Percentiles rank a stretch among this genome's conserved stretches.
These are phyloP conservation scores for Globia sparganii DNA, from an alignment of 2,888 invertebrate species.

Conservation along the genomic window DNA sequence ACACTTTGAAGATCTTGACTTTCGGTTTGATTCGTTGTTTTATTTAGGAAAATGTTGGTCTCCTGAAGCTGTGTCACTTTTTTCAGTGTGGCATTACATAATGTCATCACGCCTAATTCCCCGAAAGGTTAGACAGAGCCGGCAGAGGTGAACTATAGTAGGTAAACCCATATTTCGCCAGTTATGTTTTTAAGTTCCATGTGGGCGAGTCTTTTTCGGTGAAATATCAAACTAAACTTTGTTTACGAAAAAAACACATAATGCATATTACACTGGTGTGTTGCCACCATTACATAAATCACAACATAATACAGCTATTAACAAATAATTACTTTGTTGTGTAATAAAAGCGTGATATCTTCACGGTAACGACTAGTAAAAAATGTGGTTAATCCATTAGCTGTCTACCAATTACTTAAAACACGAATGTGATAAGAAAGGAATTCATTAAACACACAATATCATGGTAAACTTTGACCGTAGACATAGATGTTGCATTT, in stretches of 20 bases:
- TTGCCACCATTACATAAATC: conserved; percentile 30
- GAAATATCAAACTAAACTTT: not conserved
- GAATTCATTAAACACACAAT: conserved; percentile 39
- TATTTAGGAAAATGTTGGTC: not conserved
- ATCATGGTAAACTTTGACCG: conserved; percentile 43
- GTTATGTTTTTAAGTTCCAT: not conserved
- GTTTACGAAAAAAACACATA: not conserved
- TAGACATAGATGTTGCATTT: conserved; percentile 54
- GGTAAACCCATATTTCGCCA: not conserved
- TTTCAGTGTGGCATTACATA: not conserved
- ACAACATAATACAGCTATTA: conserved; percentile 31
- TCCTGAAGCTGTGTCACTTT: not conserved
- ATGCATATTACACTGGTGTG: not conserved
- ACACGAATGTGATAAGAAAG: conserved; percentile 30
- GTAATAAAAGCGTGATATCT: conserved; percentile 20
- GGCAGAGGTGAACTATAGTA: not conserved
- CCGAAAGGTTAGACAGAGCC: not conserved
- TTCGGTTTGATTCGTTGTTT: not conserved
- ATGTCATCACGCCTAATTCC: not conserved
- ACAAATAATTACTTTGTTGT: conserved; percentile 32
- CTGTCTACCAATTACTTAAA: conserved; percentile 38
- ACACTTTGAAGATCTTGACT: conserved; percentile 9
- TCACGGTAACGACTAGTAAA: conserved; percentile 7
- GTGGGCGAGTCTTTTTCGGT: not conserved
- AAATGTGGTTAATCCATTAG: conserved; percentile 52